A percentile compares a stretch with the other conserved stretches of the same genome.
Evolutionary conservation across 2,797 vertebrate genomes (phyloP).

Genomic region (Hybognathus amarus): DNA sequence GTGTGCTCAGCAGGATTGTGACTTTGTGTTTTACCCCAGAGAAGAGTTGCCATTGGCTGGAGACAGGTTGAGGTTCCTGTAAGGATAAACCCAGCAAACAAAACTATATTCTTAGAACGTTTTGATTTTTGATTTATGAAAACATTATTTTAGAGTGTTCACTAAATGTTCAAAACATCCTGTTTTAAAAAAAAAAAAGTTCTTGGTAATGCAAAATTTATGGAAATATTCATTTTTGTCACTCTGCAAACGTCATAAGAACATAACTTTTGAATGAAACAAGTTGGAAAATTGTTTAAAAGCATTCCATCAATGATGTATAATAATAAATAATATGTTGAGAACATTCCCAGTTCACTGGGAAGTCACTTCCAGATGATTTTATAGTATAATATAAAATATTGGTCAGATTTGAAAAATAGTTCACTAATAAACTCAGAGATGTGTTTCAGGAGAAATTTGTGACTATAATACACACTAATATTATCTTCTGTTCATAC

Average conservation of each 20-base stretch:
- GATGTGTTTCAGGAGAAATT: not conserved
- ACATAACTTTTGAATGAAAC: not conserved
- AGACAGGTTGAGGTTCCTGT: not conserved
- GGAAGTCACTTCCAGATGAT: slow-evolving; percentile 68
- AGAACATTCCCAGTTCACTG: not conserved
- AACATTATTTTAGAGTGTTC: not conserved
- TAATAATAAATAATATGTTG: not conserved
- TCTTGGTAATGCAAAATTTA: too few relatives aligned
- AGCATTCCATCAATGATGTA: too few relatives aligned
- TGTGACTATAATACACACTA: not conserved
- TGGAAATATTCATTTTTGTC: too few relatives aligned
- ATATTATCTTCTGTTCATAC: not conserved
- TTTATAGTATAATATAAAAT: slow-evolving; percentile 69
- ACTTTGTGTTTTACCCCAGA: not conserved
- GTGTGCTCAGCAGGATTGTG: not conserved
- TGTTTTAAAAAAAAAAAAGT: not conserved
- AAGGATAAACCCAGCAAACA: not conserved
- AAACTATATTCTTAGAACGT: not conserved
- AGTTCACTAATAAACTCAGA: not conserved
- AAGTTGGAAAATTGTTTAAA: too few relatives aligned
- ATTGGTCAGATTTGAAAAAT: not conserved
- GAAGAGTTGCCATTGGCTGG: not conserved
- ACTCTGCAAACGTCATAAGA: not conserved
- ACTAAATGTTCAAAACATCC: not conserved
- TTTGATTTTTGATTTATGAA: not conserved